A percentile compares a stretch with the other conserved stretches of the same genome.
Conservation (phyloP, 2,113 vertebrate species). For the Struthidea cinerea region DNA sequence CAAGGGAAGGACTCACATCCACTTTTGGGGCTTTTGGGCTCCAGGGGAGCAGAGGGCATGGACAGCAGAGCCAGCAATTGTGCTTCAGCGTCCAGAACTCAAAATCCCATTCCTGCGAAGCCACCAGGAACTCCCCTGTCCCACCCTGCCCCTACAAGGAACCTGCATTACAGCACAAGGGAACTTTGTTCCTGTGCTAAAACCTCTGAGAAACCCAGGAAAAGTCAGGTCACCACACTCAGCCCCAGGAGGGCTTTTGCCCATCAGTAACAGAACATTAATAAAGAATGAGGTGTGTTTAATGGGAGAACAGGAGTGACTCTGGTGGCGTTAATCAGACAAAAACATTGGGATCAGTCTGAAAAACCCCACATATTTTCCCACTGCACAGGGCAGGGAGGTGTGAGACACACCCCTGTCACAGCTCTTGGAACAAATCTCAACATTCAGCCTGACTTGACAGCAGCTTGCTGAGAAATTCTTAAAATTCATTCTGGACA, state of each 20-base stretch:
- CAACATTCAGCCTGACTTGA: neutral
- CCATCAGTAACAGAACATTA: neutral
- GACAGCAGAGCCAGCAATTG: neutral
- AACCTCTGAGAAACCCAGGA: neutral
- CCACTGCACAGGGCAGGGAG: neutral
- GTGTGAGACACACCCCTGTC: neutral
- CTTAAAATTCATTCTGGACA: neutral
- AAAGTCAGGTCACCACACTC: neutral
- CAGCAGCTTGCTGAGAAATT: neutral
- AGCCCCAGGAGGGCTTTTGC: neutral
- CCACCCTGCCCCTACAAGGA: neutral
- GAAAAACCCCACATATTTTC: neutral
- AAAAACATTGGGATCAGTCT: neutral
- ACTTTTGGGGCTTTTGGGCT: neutral
- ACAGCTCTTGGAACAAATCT: neutral
- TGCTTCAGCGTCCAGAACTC: neutral
- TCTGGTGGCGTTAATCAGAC: neutral
- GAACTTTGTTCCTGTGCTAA: neutral
- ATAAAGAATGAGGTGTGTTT: neutral
- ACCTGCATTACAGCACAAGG: neutral
- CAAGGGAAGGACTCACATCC: neutral
- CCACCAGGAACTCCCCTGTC: neutral
- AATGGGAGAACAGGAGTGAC: neutral
- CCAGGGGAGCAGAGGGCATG: neutral
- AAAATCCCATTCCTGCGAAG: neutral